Evolutionary conservation across 2,888 invertebrate species (phyloP), one percentile per base, ranked within the genome.

Genomic region (Drosophila nr. fundita): DNA sequence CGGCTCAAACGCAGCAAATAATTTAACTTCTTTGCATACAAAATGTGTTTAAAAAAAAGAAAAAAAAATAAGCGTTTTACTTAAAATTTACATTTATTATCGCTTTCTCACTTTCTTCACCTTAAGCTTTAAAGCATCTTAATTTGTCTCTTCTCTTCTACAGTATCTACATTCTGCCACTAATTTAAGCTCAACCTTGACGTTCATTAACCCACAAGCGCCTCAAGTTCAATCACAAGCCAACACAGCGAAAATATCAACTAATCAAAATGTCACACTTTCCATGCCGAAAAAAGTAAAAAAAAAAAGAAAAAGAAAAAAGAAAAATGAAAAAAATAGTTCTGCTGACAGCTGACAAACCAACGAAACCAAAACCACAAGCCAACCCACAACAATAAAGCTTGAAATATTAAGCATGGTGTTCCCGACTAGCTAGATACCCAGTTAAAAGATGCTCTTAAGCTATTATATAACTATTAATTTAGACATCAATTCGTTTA

Each of bases 181-280:
- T 52, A 11, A 48, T 73, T 63, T 50, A 49, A 68, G 58, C 45
- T 54, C 85, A 88, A 83, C 86, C 86, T 86, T 86, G 88, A 73
- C 72, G 78, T 76, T 85, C 70, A 85, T 89, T 86, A 87, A 86
- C 78, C 80, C 76, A 59, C 69, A 57, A 69, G 72, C 68, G 75
- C 68, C 76, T 88, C 87, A 87, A 87, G 87, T 87, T 87, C 87
- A 87, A 90, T 87, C 81, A 71, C 79, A 81, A 87, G 70, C 67
- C 60, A 50, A 60, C 65, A 52, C 68, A 77, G 57, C 59, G 62
- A 67, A 72, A 74, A 68, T 73, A 73, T 83, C 67, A 81, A 89
- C 88, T 87, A 85, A 87, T 87, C 89, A 88, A 87, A 90, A 79
- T 76, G 86, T 87, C 86, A 88, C 90, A 86, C 86, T 86, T 89